Base-by-base conservation (phyloP, 2,797 vertebrate genomes). In the Neoniphon sammara region DNA sequence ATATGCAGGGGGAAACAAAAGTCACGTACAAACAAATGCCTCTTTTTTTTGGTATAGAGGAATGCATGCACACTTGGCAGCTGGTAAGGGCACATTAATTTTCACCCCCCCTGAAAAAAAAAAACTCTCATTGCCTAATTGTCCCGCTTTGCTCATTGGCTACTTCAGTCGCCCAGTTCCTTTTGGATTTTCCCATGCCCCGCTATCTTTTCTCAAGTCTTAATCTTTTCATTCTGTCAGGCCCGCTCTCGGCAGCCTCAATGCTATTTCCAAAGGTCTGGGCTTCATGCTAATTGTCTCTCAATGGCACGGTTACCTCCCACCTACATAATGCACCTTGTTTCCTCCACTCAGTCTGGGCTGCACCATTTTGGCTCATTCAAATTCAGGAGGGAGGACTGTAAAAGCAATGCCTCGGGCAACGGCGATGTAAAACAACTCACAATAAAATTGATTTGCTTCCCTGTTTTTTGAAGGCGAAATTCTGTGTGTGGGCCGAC, bases 251-350 rank as follows among this genome's bases (percentile, higher is more conserved):
- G 61, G 90, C 85, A 88, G 88, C 88, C 90, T 91, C 88, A 47
- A 78, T 87, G 47, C 90, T 46, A 21, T 84, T 88, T 93, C 91
- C 89, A 93, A 93, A 91, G 92, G 86, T 92, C 91, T 89, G 91
- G 91, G 89, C 92, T 94, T 94, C 94, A 94, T 94, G 94, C 93
- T 94, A 93, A 95, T 94, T 93, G 92, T 94, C 85, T 60, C 90
- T 94, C 91, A 95, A 94, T 94, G 89, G 91, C 83, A 71, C 69
- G 66, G 91, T 94, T 90, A 91, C 93, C 94, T 93, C 93, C 93
- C 94, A 94, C 92, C 91, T 90, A 88, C 92, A 94, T 92, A 94
- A 93, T 93, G 92, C 93, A 93, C 92, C 93, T 94, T 92, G 91
- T 92, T 91, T 91, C 88, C 87, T 86, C 85, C 18, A 50, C 88